These are phyloP conservation scores for Drosophila lacteicornis DNA, from an alignment of 1,140 invertebrate genomes.

Conservation along the genomic window DNA sequence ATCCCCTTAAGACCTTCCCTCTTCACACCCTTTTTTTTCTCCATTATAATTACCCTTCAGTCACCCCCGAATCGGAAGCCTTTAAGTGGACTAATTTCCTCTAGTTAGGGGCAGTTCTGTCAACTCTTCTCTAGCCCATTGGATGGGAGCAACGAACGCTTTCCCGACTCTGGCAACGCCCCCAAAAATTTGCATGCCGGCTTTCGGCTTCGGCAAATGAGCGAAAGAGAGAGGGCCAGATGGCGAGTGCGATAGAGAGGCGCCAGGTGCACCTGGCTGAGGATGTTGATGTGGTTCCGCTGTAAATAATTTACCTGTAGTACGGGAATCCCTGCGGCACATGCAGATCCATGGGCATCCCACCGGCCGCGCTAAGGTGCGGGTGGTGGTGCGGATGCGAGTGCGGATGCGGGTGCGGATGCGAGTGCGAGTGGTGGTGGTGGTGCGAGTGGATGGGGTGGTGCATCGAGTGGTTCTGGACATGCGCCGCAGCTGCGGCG, in stretches of 20 bases:
- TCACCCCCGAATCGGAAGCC: conserved; percentile 4
- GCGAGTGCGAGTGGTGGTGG: conserved; percentile 69
- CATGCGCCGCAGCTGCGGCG: conserved; percentile 85
- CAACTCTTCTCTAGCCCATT: conserved; percentile 19
- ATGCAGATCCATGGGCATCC: conserved; percentile 94
- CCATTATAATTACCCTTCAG: not conserved
- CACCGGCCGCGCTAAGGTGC: conserved; percentile 61
- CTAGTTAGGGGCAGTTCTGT: conserved; percentile 8
- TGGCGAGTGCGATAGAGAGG: conserved; percentile 5
- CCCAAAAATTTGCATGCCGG: conserved; percentile 52
- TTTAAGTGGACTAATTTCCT: conserved; percentile 19
- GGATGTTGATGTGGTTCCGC: conserved; percentile 3
- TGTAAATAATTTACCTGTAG: conserved; percentile 88
- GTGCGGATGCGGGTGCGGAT: conserved; percentile 80
- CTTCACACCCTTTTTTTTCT: not conserved
- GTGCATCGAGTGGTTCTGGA: conserved; percentile 83
- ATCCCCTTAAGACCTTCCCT: not conserved
- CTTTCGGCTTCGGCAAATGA: not conserved
- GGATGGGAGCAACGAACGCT: conserved; percentile 26
- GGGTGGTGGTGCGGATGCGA: conserved; percentile 79
- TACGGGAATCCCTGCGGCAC: conserved; percentile 94
- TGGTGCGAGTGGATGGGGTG: conserved; percentile 82
- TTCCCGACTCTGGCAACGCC: conserved; percentile 59
- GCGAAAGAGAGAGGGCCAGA: not conserved
- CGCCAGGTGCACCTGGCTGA: conserved; percentile 22